These are phyloP conservation scores for Hylaea fasciaria DNA, from an alignment of 2,888 invertebrate species.

Conservation along the genomic window DNA sequence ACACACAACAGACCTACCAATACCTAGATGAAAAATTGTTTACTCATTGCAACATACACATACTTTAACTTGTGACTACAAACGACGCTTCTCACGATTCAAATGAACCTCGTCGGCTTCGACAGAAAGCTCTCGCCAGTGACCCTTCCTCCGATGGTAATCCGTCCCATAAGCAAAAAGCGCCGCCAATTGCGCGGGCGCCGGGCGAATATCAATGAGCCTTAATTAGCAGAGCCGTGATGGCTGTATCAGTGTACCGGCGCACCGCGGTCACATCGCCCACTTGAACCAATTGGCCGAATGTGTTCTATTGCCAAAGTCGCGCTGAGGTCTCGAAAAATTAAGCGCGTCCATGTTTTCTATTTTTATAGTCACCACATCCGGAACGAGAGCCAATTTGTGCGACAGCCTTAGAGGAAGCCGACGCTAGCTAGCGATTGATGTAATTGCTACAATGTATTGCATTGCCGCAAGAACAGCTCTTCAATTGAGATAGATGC, in stretches of 20 bases:
- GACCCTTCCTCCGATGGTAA: constrained; percentile 21
- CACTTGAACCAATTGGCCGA: constrained; percentile 24
- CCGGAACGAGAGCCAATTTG: constrained; percentile 24
- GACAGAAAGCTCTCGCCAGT: constrained; percentile 12
- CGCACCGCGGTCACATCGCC: not conserved
- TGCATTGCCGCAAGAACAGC: constrained; percentile 18
- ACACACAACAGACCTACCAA: not conserved
- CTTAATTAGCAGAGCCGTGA: constrained; percentile 12
- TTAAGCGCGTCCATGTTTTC: constrained; percentile 12
- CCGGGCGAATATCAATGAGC: constrained; percentile 36
- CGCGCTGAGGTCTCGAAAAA: constrained; percentile 12
- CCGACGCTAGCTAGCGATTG: constrained; percentile 15
- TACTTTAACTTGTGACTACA: too few species aligned
- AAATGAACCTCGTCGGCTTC: constrained; percentile 2
- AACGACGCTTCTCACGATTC: constrained; percentile 1
- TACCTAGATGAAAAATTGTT: not conserved
- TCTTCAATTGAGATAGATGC: constrained; percentile 26
- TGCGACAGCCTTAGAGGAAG: constrained; percentile 21
- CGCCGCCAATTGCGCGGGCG: constrained; percentile 36
- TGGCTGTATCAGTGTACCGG: constrained; percentile 7
- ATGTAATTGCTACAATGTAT: constrained; percentile 23
- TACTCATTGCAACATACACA: not conserved
- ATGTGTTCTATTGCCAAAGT: constrained; percentile 15
- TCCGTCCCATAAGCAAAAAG: constrained; percentile 30
- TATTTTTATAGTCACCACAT: constrained; percentile 22